Conservation (phyloP, 2,888 invertebrate species). For the Cryptocheilus praepositus region DNA sequence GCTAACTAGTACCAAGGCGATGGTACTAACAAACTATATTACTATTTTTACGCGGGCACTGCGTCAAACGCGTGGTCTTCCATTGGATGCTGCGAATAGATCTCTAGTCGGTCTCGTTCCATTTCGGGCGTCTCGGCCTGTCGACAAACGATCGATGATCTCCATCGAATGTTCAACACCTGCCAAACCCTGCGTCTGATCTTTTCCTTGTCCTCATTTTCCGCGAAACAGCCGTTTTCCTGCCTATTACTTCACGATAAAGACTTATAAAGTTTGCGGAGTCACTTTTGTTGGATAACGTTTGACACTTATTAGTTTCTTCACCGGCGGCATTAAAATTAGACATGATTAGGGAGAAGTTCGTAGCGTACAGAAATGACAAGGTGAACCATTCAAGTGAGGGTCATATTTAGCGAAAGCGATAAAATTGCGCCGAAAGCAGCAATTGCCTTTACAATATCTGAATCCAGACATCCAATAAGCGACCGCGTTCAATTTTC, state of each 20-base stretch:
- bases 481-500: background rate
- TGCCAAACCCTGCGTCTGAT: background rate
- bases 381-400: slow-evolving; percentile 6
- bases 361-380: background rate
- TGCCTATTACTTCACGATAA: background rate
- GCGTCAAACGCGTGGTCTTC: slow-evolving; percentile 55
- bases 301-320: background rate
- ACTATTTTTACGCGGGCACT: slow-evolving; percentile 62
- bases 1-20: too few species aligned
- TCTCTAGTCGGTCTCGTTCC: slow-evolving; percentile 18
- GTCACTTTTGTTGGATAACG: background rate
- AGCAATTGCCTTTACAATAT: slow-evolving; percentile 12
- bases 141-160: slow-evolving; percentile 1
- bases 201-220: background rate
- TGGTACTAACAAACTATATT: background rate
- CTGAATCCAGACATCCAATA: background rate
- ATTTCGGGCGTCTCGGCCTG: slow-evolving; percentile 6
- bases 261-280: too few species aligned
- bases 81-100: slow-evolving; percentile 66
- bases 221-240: too few species aligned
- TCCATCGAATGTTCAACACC: background rate
- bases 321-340: background rate
- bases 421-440: slow-evolving; percentile 10
- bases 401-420: slow-evolving; percentile 9
- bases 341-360: background rate